Conservation (phyloP, 2,888 invertebrate genomes). For the Acanthosepion esculentum region DNA sequence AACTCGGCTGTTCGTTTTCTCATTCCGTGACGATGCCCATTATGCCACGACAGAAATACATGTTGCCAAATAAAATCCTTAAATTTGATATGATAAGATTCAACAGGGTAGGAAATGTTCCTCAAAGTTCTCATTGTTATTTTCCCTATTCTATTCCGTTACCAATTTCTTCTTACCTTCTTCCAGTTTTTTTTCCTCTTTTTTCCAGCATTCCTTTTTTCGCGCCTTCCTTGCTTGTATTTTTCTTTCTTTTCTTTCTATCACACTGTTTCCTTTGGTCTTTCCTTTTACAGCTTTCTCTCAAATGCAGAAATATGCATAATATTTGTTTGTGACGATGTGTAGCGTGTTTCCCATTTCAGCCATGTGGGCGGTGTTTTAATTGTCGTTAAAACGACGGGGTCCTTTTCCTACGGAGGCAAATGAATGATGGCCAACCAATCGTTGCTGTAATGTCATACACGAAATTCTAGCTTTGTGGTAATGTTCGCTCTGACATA, state of each 20-base stretch:
- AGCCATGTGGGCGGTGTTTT: background rate
- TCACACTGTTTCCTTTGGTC: background rate
- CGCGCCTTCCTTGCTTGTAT: background rate
- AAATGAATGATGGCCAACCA: slow-evolving; percentile 33
- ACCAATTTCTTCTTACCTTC: background rate
- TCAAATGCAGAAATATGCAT: background rate
- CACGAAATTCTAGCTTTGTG: slow-evolving; percentile 10
- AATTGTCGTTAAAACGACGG: background rate
- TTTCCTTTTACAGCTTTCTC: background rate
- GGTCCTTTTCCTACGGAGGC: background rate
- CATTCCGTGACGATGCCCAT: too few relatives aligned
- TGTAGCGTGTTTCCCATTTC: background rate
- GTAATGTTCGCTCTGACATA: background rate
- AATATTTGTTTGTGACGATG: slow-evolving; percentile 24
- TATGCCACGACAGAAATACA: too few relatives aligned
- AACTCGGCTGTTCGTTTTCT: too few relatives aligned
- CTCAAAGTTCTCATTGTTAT: too few relatives aligned
- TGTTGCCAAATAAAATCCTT: too few relatives aligned
- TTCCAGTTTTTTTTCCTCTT: background rate
- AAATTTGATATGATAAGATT: too few relatives aligned
- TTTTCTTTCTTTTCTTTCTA: background rate
- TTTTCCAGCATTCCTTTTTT: background rate
- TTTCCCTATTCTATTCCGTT: too few relatives aligned
- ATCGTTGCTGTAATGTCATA: background rate
- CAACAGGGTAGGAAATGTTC: too few relatives aligned